These are phyloP conservation scores for Meloidogyne exigua DNA, from an alignment of 1,140 invertebrate species.

Conservation along the genomic window DNA sequence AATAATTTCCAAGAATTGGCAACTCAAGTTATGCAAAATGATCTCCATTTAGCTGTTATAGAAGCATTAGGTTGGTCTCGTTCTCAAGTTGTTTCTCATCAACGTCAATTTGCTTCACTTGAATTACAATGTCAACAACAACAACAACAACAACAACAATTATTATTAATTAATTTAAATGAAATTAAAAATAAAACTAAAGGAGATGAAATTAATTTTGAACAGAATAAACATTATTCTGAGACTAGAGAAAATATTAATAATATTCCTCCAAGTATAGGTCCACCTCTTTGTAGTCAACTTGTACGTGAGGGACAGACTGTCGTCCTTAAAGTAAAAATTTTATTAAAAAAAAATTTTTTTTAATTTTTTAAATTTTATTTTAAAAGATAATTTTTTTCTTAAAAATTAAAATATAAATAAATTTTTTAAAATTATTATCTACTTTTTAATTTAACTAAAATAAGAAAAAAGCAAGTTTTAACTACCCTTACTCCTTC, in stretches of 20 bases:
- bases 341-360: too few species aligned
- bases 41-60: not conserved
- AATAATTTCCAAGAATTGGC: not conserved
- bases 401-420: too few species aligned
- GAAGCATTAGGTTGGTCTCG: constrained; percentile 13
- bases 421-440: too few species aligned
- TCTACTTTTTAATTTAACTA: too few species aligned
- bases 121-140: constrained; percentile 2
- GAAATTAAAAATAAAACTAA: not conserved
- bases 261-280: constrained; percentile 37
- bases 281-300: constrained; percentile 57
- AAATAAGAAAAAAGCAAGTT: too few species aligned
- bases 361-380: constrained; percentile 15
- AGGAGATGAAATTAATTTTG: not conserved
- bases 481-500: too few species aligned
- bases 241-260: not conserved
- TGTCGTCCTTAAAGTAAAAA: constrained; percentile 47
- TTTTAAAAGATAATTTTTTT: too few species aligned
- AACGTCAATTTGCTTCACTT: not conserved
- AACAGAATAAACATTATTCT: not conserved
- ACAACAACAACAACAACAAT: too few species aligned
- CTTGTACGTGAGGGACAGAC: constrained; percentile 55
- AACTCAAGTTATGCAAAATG: not conserved
- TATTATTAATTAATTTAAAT: constrained; percentile 3
- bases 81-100: not conserved